These are phyloP conservation scores for Pseudolaguvia tuberculata DNA, from an alignment of 2,113 vertebrate genomes.

Conservation along the genomic window DNA sequence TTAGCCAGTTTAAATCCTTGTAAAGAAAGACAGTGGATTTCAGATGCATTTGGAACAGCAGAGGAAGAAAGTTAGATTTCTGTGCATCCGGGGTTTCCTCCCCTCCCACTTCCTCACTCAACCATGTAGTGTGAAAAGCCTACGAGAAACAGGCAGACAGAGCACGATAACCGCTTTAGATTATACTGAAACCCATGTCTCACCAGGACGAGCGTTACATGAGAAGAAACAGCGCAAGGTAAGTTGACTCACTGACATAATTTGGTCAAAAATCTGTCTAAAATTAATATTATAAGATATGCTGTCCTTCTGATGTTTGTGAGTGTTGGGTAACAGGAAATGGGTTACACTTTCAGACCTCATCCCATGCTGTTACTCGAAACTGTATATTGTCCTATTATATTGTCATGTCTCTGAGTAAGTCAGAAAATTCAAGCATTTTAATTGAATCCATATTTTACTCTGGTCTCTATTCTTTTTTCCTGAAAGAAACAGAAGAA, in stretches of 20 bases:
- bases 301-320: background rate
- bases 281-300: background rate
- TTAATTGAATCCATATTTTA: background rate
- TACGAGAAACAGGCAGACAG: background rate
- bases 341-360: background rate
- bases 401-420: background rate
- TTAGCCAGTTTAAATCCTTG: background rate
- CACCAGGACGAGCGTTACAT: conserved; percentile 67
- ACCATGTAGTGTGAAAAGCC: background rate
- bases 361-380: background rate
- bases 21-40: background rate
- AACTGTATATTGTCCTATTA: background rate
- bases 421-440: background rate
- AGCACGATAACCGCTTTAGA: conserved; percentile 17
- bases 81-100: background rate
- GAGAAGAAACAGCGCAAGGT: conserved; percentile 66
- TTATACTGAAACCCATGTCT: conserved; percentile 57
- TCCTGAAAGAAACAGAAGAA: background rate
- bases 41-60: background rate
- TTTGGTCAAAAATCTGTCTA: background rate
- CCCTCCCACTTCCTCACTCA: background rate
- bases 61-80: conserved; percentile 2
- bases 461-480: background rate
- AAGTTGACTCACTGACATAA: conserved; percentile 36
- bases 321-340: background rate